phyloP scores from a whole-genome alignment of 2,888 invertebrate species.

The Agonopterix alstromeriana region DNA sequence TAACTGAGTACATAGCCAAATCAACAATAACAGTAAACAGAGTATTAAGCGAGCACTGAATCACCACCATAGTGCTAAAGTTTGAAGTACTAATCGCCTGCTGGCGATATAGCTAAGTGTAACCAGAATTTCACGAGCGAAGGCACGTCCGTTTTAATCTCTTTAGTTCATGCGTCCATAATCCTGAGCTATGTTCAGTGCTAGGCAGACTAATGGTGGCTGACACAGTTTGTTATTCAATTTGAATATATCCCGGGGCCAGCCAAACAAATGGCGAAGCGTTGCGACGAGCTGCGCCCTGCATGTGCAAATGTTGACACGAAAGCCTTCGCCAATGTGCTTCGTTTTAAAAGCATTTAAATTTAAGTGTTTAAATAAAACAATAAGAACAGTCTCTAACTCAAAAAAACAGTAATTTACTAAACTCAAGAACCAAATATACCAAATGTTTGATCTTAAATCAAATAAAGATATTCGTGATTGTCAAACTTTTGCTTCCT shows the following conservation, averaged over 20 bases:
- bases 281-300: background rate
- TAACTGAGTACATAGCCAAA: no score
- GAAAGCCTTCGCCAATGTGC: background rate
- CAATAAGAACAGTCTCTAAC: background rate
- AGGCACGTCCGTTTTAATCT: slow-evolving; percentile 3
- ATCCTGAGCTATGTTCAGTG: background rate
- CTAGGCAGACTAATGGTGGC: slow-evolving; percentile 6
- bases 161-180: slow-evolving; percentile 1
- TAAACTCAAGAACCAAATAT: no score
- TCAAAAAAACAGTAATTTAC: no score
- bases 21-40: no score
- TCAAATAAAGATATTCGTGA: no score
- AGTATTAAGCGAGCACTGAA: no score
- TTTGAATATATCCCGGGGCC: slow-evolving; percentile 27
- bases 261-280: slow-evolving; percentile 26
- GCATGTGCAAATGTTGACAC: background rate
- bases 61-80: background rate
- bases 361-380: background rate
- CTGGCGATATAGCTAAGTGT: background rate
- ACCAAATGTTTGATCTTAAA: no score
- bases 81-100: background rate
- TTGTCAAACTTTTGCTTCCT: no score
- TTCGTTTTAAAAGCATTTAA: background rate
- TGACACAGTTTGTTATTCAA: slow-evolving; percentile 35
- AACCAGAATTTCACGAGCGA: background rate